Conservation (phyloP, 2,888 invertebrate species). For the Julus scanicus region DNA sequence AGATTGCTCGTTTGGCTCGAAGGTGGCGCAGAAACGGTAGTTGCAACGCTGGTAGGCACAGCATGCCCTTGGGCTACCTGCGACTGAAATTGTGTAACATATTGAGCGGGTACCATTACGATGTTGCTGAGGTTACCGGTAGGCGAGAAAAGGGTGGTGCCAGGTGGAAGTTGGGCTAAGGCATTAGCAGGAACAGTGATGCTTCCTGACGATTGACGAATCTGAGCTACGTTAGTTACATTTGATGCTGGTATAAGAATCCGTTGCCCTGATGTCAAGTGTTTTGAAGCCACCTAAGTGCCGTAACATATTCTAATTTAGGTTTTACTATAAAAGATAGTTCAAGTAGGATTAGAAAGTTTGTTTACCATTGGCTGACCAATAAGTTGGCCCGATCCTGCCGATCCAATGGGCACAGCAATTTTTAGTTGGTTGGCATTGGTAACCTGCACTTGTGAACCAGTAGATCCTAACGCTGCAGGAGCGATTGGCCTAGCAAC, state of each 20-base stretch:
- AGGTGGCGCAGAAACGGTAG: slow-evolving; percentile 25
- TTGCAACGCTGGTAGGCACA: slow-evolving; percentile 19
- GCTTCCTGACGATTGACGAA: slow-evolving; percentile 65
- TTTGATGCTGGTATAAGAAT: slow-evolving; percentile 60
- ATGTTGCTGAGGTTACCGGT: slow-evolving; percentile 69
- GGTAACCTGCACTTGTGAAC: slow-evolving; percentile 51
- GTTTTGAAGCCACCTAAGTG: slow-evolving; percentile 60
- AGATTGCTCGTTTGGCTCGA: background rate
- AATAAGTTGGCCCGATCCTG: slow-evolving; percentile 45
- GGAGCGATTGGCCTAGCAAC: slow-evolving; percentile 57
- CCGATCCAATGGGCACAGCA: slow-evolving; percentile 62
- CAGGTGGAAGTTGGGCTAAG: slow-evolving; percentile 64
- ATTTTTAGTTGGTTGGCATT: slow-evolving; percentile 62
- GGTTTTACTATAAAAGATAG: background rate
- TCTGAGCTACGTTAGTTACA: slow-evolving; percentile 61
- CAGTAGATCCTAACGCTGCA: slow-evolving; percentile 59
- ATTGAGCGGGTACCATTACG: slow-evolving; percentile 73
- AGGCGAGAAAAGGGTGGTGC: slow-evolving; percentile 64
- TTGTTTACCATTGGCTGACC: slow-evolving; percentile 48
- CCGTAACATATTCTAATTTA: background rate
- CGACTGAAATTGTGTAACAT: slow-evolving; percentile 67
- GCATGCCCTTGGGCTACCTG: slow-evolving; percentile 49
- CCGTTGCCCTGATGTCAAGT: slow-evolving; percentile 55
- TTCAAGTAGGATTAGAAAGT: background rate
- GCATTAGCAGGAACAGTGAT: slow-evolving; percentile 62